A percentile compares a stretch with the other conserved stretches of the same genome.
phyloP scores from a whole-genome alignment of 2,797 vertebrate genomes.

The Rhinichthys osculus region DNA sequence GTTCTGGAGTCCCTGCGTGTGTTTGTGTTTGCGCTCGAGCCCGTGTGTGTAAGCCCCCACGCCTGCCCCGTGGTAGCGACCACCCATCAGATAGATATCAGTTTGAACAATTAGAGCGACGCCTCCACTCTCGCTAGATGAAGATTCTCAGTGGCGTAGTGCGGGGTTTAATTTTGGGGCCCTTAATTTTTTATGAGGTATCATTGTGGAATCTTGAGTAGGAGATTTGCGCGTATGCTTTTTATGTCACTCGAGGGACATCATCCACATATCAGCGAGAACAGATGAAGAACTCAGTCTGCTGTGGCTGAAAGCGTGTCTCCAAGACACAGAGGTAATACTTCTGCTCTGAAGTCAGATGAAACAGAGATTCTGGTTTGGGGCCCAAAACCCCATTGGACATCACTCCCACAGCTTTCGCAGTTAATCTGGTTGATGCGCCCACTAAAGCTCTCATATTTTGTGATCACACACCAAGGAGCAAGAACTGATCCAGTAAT shows the following conservation, averaged over 20 bases:
- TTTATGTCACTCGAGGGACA: slow-evolving; percentile 36
- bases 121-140: slow-evolving; percentile 30
- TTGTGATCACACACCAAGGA: slow-evolving; percentile 56
- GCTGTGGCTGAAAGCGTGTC: slow-evolving; percentile 47
- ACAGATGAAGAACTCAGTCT: slow-evolving; percentile 47
- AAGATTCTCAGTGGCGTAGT: slow-evolving; percentile 43
- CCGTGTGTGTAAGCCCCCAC: slow-evolving; percentile 12
- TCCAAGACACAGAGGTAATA: slow-evolving; percentile 49
- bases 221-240: slow-evolving; percentile 35
- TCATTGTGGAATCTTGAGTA: slow-evolving; percentile 42
- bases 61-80: slow-evolving; percentile 31
- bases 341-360: slow-evolving; percentile 56
- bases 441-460: slow-evolving; percentile 52
- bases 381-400: slow-evolving; percentile 50
- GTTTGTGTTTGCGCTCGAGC: slow-evolving; percentile 37
- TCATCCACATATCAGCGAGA: slow-evolving; percentile 41
- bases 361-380: slow-evolving; percentile 55
- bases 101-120: slow-evolving; percentile 52
- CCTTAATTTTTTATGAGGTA: slow-evolving; percentile 49
- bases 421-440: slow-evolving; percentile 67
- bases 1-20: slow-evolving; percentile 40
- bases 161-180: slow-evolving; percentile 54
- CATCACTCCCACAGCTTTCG: slow-evolving; percentile 52
- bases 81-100: slow-evolving; percentile 57
- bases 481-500: slow-evolving; percentile 46